Evolutionary conservation across 2,113 vertebrate species (phyloP).

Genomic region (Danionella cerebrum): DNA sequence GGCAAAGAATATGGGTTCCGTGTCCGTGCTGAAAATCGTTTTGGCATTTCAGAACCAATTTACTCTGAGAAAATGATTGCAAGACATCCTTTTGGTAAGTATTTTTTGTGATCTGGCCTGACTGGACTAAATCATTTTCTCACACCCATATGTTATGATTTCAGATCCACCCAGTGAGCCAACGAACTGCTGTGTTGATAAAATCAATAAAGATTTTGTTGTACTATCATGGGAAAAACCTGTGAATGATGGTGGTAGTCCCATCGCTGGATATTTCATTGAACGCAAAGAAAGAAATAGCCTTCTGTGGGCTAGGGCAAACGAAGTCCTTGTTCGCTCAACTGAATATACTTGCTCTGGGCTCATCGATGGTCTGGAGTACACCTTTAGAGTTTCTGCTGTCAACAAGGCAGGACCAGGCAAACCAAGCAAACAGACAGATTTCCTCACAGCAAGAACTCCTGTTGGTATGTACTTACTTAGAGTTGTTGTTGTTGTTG

Average conservation of each 20-base stretch:
- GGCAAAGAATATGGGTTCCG: slow-evolving; percentile 91
- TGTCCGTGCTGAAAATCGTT: slow-evolving; percentile 92
- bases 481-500: no score
- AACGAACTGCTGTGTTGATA: slow-evolving; percentile 81
- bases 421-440: slow-evolving; percentile 91
- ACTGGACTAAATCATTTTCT: no score
- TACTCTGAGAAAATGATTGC: slow-evolving; percentile 82
- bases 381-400: slow-evolving; percentile 91
- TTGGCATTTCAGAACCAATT: slow-evolving; percentile 88
- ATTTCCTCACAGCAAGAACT: slow-evolving; percentile 85
- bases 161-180: slow-evolving; percentile 92
- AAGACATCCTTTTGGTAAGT: slow-evolving; percentile 87
- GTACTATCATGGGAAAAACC: slow-evolving; percentile 90
- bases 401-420: slow-evolving; percentile 88
- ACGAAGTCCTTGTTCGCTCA: slow-evolving; percentile 78
- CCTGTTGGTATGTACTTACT: slow-evolving; percentile 78
- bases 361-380: slow-evolving; percentile 89
- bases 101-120: no score
- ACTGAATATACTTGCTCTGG: slow-evolving; percentile 86
- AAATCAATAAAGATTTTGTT: slow-evolving; percentile 87
- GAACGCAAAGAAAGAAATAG: slow-evolving; percentile 97
- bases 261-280: slow-evolving; percentile 84
- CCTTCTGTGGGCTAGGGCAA: slow-evolving; percentile 88
- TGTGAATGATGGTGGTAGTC: slow-evolving; percentile 84
- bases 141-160: slow-evolving; percentile 1